These are phyloP conservation scores for Chymomyza costata DNA, from an alignment of 1,140 invertebrate genomes.

Conservation along the genomic window DNA sequence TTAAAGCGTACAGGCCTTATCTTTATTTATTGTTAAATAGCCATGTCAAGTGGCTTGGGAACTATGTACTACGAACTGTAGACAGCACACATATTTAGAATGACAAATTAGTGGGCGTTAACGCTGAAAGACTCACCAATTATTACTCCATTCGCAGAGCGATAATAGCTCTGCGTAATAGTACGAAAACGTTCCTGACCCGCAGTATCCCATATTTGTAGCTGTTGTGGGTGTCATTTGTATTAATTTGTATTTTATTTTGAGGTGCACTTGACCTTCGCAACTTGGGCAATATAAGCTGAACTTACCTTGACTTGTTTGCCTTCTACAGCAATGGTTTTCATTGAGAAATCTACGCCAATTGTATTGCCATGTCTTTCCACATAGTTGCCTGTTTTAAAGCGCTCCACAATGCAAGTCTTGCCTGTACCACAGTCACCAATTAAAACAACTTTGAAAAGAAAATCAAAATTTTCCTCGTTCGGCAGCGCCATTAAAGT, in stretches of 20 bases:
- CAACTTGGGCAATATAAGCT: neutral
- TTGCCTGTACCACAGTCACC: slow-evolving; percentile 88
- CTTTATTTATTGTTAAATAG: no score
- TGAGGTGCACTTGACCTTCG: no score
- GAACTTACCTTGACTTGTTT: slow-evolving; percentile 91
- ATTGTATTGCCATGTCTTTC: slow-evolving; percentile 96
- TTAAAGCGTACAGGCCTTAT: slow-evolving; percentile 40
- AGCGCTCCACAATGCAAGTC: slow-evolving; percentile 91
- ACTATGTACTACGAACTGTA: slow-evolving; percentile 31
- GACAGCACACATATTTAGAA: slow-evolving; percentile 9
- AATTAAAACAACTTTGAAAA: slow-evolving; percentile 87
- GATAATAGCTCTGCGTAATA: slow-evolving; percentile 96
- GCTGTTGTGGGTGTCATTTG: no score
- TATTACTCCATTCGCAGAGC: slow-evolving; percentile 93
- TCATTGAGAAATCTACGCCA: slow-evolving; percentile 98
- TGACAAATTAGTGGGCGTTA: slow-evolving; percentile 45
- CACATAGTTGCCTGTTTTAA: slow-evolving; percentile 94
- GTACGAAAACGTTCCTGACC: slow-evolving; percentile 94
- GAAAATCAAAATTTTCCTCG: slow-evolving; percentile 84
- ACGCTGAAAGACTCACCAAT: slow-evolving; percentile 79
- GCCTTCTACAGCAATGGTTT: slow-evolving; percentile 92
- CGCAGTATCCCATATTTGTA: slow-evolving; percentile 95
- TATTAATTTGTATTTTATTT: no score
- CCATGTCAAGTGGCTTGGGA: slow-evolving; percentile 17
- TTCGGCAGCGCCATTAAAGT: slow-evolving; percentile 76